Evolutionary conservation across 2,888 invertebrate species (phyloP), one percentile per base, ranked within the genome.

Genomic region (Busseola fusca): DNA sequence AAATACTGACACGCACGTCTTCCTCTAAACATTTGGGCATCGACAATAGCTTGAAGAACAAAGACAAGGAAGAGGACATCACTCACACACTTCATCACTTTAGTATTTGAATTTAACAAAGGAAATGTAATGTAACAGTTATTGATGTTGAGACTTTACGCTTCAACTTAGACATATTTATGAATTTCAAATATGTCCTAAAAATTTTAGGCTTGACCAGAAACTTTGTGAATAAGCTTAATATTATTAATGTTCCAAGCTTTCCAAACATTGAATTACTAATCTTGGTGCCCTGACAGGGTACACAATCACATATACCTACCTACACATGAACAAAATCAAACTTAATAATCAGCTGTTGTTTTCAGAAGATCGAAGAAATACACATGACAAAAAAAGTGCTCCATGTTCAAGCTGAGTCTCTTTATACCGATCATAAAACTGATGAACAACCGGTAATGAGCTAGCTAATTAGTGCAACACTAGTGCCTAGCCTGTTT

Each of bases 41-140:
- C 54, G 50, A 81, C 71, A 76, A 67, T 56, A 76, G 63, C 16
- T 25, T 30, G 12, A 37, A 54, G 52, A 70, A 73, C 62, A 77
- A 80, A 69, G 67, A 54, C 58, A 48, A 64, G 54, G 64, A 77
- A 80, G 64, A 40, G 60, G 27, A 54, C 72, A 72, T 27, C 63
- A 62, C 25, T 64, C 52, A 54, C 14, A 60, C 12, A 40, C 40
- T 40, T 40, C 40, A 14, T 14, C 40, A 40, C 10, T 37, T 37
- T n/a, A 37, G 30, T 9, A 42, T 56, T 60, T 45, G 27, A 56
- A 60, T 1, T 57, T 37, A 60, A 75, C 78, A 72, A 72, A 42
- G 64, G 40, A 57, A 52, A 74, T 34, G 9, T 71, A 48, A 57
- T 21, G 30, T 45, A 72, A 54, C 16, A 25, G n/a, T 57, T 57